phyloP scores from a whole-genome alignment of 2,113 vertebrate genomes.

The Trematocara zebra region DNA sequence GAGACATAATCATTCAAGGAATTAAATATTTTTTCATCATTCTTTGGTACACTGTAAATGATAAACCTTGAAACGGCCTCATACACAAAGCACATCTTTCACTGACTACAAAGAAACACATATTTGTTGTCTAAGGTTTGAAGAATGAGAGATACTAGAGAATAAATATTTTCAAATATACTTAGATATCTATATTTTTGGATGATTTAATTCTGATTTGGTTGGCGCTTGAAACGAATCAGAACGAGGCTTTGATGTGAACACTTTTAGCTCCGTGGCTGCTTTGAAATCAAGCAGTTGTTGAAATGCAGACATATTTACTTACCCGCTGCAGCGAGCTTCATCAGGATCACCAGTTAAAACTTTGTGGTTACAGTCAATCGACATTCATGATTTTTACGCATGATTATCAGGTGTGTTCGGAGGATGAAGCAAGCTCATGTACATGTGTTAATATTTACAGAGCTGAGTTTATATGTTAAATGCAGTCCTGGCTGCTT shows the following conservation, averaged over 20 bases:
- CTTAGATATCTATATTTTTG: constrained; percentile 65
- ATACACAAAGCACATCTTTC: constrained; percentile 55
- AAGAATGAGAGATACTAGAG: constrained; percentile 52
- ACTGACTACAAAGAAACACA: constrained; percentile 38
- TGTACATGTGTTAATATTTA: constrained; percentile 59
- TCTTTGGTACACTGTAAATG: constrained; percentile 65
- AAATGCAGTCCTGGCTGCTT: constrained; percentile 50
- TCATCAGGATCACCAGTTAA: not conserved
- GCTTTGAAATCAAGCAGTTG: constrained; percentile 16
- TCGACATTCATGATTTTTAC: not conserved
- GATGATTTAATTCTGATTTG: constrained; percentile 55
- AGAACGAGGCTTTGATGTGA: constrained; percentile 46
- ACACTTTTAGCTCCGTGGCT: constrained; percentile 23
- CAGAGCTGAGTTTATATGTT: constrained; percentile 56
- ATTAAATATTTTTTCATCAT: constrained; percentile 46
- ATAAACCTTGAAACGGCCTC: constrained; percentile 49
- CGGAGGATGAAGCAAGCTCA: constrained; percentile 45
- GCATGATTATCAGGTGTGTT: constrained; percentile 47
- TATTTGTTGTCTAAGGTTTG: constrained; percentile 51
- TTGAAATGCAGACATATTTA: constrained; percentile 36
- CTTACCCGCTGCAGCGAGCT: constrained; percentile 38
- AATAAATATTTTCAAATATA: constrained; percentile 63
- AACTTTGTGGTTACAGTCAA: not conserved
- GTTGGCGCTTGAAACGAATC: constrained; percentile 50
- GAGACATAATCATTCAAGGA: constrained; percentile 22